These are phyloP conservation scores for Trachymyrmex septentrionalis DNA, from an alignment of 1,140 invertebrate genomes.

Conservation along the genomic window DNA sequence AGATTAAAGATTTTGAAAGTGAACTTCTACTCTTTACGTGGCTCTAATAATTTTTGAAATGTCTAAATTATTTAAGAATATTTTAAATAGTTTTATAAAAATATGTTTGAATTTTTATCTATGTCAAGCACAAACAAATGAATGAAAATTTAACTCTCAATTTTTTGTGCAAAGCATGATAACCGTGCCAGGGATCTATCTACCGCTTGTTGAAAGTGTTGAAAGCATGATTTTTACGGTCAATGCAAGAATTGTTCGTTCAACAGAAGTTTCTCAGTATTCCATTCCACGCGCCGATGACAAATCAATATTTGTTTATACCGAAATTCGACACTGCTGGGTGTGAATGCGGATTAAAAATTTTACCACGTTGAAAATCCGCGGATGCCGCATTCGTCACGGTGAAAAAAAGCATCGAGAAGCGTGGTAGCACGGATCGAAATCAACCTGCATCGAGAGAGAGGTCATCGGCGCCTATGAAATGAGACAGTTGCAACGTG, in stretches of 20 bases:
- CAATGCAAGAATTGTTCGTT: not conserved
- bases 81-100: conserved; percentile 8
- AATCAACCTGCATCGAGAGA: conserved; percentile 14
- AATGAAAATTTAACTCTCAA: not conserved
- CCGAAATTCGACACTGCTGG: not conserved
- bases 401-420: not conserved
- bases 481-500: conserved; percentile 43
- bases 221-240: not conserved
- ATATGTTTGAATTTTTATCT: not conserved
- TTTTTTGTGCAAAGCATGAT: not conserved
- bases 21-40: not conserved
- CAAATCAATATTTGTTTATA: conserved; percentile 34
- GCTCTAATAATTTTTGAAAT: not conserved
- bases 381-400: not conserved
- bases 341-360: conserved; percentile 37
- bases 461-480: conserved; percentile 44
- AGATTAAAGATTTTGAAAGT: not conserved
- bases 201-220: not conserved
- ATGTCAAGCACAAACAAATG: not conserved
- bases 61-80: not conserved
- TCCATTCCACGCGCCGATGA: not conserved
- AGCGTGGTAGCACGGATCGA: not conserved
- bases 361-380: conserved; percentile 12
- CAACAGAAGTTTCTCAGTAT: not conserved
- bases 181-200: not conserved